Evolutionary conservation across 2,888 invertebrate genomes (phyloP).

Genomic region (Coelogynopora nodosa): DNA sequence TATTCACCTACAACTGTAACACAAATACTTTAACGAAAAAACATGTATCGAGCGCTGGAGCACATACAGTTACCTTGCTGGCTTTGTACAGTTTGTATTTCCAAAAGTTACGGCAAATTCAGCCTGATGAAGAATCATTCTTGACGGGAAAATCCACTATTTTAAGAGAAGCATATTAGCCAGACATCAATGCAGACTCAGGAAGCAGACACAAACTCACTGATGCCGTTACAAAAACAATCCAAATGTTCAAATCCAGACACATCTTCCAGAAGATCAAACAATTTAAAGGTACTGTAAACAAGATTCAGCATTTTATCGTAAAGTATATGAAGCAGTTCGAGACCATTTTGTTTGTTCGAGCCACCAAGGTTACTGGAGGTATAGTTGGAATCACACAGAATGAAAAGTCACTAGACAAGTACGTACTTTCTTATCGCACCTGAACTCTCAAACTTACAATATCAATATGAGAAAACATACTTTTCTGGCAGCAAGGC

Average conservation of each 20-base stretch:
- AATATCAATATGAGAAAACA: slow-evolving; percentile 32
- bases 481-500: slow-evolving; percentile 26
- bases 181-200: slow-evolving; percentile 29
- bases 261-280: background rate
- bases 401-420: slow-evolving; percentile 40
- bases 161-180: slow-evolving; percentile 30
- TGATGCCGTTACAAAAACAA: background rate
- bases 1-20: slow-evolving; percentile 44
- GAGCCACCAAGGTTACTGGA: slow-evolving; percentile 40
- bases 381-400: slow-evolving; percentile 43
- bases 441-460: slow-evolving; percentile 38
- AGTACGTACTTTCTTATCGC: slow-evolving; percentile 41
- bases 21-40: slow-evolving; percentile 41
- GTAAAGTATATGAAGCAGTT: slow-evolving; percentile 40
- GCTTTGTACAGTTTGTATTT: slow-evolving; percentile 36
- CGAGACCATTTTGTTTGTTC: slow-evolving; percentile 35
- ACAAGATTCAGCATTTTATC: slow-evolving; percentile 26
- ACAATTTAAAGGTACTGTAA: background rate
- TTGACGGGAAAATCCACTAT: background rate
- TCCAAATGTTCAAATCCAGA: background rate
- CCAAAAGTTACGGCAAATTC: slow-evolving; percentile 33
- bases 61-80: slow-evolving; percentile 30
- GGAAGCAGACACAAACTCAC: background rate
- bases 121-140: slow-evolving; percentile 25
- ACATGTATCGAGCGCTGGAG: slow-evolving; percentile 41